phyloP scores from a whole-genome alignment of 2,113 vertebrate genomes.

The Lophotis ruficrista region DNA sequence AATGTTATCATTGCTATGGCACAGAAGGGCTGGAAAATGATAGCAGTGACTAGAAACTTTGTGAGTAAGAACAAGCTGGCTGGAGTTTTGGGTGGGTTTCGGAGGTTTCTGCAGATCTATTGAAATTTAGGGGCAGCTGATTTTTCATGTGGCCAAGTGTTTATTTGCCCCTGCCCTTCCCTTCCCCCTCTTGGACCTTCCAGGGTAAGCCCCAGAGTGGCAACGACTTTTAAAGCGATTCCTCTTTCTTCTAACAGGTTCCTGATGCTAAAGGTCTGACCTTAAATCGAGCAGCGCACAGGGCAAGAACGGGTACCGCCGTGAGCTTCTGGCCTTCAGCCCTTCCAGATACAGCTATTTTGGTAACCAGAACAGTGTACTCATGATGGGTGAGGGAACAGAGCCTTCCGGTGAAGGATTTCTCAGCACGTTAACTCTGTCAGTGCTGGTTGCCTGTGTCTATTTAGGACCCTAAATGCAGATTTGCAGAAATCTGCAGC shows the following conservation, averaged over 20 bases:
- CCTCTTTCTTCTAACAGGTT: slow-evolving; percentile 55
- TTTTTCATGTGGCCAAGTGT: slow-evolving; percentile 3
- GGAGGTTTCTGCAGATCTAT: neutral
- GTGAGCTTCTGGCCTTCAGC: slow-evolving; percentile 9
- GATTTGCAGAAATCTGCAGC: neutral
- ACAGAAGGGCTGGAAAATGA: neutral
- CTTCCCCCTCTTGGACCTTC: slow-evolving; percentile 9
- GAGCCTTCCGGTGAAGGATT: neutral
- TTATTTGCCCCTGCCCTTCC: slow-evolving; percentile 48
- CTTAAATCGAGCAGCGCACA: slow-evolving; percentile 22
- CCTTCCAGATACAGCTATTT: neutral
- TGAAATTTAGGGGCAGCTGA: neutral
- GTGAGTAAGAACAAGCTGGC: neutral
- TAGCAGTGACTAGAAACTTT: neutral
- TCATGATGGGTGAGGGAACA: neutral
- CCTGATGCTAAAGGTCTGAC: slow-evolving; percentile 68
- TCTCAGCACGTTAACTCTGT: slow-evolving; percentile 18
- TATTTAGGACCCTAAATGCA: neutral
- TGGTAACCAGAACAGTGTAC: slow-evolving; percentile 4
- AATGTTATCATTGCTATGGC: neutral
- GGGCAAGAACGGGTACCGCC: slow-evolving; percentile 8
- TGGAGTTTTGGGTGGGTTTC: neutral
- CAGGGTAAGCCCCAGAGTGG: slow-evolving; percentile 1
- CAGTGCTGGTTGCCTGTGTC: neutral
- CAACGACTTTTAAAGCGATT: slow-evolving; percentile 36